phyloP scores from a whole-genome alignment of 1,140 invertebrate genomes.

The Brachionus sp. region DNA sequence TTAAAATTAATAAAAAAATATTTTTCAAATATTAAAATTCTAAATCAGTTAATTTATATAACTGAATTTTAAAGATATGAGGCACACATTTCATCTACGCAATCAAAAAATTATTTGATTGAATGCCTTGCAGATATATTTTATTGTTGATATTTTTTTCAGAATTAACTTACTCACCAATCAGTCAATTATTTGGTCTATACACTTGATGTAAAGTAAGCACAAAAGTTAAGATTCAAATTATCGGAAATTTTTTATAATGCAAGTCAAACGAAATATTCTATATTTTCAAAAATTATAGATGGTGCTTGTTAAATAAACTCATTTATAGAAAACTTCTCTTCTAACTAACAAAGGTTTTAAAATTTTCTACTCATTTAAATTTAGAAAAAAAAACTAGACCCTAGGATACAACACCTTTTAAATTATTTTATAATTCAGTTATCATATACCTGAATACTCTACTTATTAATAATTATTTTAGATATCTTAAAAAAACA shows the following conservation, averaged over 20 bases:
- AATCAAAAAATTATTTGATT: not conserved
- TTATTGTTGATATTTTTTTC: not conserved
- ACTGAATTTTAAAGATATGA: not conserved
- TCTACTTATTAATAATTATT: too few relatives aligned
- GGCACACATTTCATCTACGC: not conserved
- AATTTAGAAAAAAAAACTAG: not conserved
- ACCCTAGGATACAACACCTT: not conserved
- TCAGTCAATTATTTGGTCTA: not conserved
- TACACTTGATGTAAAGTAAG: not conserved
- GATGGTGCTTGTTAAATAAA: constrained; percentile 4
- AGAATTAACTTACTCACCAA: not conserved
- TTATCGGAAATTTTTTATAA: constrained; percentile 10
- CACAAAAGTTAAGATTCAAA: not conserved
- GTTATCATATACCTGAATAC: too few relatives aligned
- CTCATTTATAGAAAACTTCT: not conserved
- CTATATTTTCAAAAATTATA: constrained; percentile 34
- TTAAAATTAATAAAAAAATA: too few relatives aligned
- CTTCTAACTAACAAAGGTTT: not conserved
- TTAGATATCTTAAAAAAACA: not conserved
- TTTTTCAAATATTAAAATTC: not conserved
- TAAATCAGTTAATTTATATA: not conserved
- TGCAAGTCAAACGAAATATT: constrained; percentile 8
- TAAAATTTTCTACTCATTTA: not conserved
- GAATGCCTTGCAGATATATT: not conserved
- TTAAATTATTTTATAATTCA: too few relatives aligned